Evolutionary conservation across 2,113 vertebrate species (phyloP).

Genomic region (Vidua macroura): DNA sequence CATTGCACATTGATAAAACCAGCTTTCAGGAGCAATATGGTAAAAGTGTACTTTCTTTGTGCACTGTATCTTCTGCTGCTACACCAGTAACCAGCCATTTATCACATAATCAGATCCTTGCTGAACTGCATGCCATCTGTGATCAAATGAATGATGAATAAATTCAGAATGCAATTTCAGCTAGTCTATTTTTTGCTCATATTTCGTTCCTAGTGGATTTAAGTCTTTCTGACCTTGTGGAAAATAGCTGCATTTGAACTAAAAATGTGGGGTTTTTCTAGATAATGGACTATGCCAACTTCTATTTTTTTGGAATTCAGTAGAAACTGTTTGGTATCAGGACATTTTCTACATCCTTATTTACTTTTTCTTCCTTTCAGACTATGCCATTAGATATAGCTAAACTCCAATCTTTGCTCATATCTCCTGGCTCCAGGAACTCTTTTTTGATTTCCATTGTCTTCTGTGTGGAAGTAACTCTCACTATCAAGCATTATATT

Average conservation of each 20-base stretch:
- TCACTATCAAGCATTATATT: conserved; percentile 43
- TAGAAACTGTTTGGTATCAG: conserved; percentile 26
- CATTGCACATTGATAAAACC: background rate
- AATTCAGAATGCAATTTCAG: conserved; percentile 49
- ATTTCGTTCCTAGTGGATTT: conserved; percentile 45
- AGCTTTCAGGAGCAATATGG: background rate
- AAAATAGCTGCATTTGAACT: conserved; percentile 66
- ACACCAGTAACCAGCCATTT: background rate
- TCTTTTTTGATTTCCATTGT: conserved; percentile 57
- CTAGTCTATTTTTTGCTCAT: conserved; percentile 39
- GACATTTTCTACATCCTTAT: conserved; percentile 60
- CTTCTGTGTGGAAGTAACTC: conserved; percentile 30
- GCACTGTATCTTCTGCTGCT: background rate
- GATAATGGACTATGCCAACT: conserved; percentile 68
- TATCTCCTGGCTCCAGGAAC: conserved; percentile 46
- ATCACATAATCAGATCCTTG: conserved; percentile 30
- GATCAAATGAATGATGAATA: conserved; percentile 61
- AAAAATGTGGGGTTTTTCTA: conserved; percentile 65
- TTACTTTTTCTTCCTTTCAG: conserved; percentile 41
- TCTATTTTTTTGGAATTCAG: conserved; percentile 66
- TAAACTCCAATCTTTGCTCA: conserved; percentile 31
- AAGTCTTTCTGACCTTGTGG: conserved; percentile 63
- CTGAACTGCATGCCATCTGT: conserved; percentile 45
- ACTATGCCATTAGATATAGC: conserved; percentile 13
- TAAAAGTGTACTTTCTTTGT: background rate